These are phyloP conservation scores for Noctilio leporinus DNA, from an alignment of 2,113 vertebrate species.

Conservation along the genomic window DNA sequence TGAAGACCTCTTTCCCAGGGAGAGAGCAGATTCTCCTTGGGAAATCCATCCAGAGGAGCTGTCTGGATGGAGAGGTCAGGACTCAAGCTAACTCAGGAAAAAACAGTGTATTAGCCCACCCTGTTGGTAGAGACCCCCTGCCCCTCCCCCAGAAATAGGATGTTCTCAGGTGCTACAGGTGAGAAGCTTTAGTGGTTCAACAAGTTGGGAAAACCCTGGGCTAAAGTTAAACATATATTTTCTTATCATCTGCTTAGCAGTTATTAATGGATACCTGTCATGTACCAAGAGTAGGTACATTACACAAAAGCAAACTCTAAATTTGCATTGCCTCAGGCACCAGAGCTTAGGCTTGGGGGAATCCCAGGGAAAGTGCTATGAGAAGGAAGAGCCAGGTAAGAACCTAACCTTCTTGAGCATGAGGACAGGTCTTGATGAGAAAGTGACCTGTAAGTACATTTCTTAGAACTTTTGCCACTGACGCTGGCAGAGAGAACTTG, in stretches of 20 bases:
- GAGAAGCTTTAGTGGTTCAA: not conserved
- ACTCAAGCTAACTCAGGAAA: not conserved
- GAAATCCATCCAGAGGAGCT: too few species aligned
- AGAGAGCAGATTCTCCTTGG: not conserved
- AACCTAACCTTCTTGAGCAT: rapidly evolving
- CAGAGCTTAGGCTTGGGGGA: not conserved
- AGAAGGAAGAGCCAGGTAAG: not conserved
- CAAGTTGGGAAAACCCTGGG: not conserved
- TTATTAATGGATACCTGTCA: not conserved
- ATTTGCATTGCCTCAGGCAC: not conserved
- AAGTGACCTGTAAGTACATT: not conserved
- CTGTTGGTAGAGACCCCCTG: not conserved
- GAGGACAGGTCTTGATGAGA: not conserved
- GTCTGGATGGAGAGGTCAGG: not conserved
- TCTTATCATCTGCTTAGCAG: not conserved
- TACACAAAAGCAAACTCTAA: not conserved
- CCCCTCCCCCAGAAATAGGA: not conserved
- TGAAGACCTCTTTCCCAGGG: not conserved
- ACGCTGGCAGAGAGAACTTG: not conserved
- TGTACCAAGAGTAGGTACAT: not conserved
- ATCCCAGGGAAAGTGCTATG: not conserved
- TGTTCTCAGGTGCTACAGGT: not conserved
- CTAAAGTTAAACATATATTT: not conserved
- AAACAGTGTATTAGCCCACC: not conserved
- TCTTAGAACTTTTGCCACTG: not conserved